phyloP scores from a whole-genome alignment of 2,113 vertebrate genomes.

The Paracanthobrama guichenoti region DNA sequence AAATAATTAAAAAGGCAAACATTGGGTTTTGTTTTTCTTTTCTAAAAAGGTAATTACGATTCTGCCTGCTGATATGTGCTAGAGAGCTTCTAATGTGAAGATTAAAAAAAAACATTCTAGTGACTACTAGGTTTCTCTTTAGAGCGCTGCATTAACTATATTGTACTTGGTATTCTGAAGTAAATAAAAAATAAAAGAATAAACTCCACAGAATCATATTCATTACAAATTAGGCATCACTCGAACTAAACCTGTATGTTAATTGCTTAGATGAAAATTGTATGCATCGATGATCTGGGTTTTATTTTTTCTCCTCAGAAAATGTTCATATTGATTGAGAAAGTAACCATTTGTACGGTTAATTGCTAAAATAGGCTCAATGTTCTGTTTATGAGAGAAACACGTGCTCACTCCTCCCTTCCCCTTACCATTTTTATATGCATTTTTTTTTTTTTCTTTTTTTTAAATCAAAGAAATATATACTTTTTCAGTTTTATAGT shows the following conservation, averaged over 20 bases:
- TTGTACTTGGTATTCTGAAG: constrained; percentile 90
- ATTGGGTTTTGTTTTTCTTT: constrained; percentile 67
- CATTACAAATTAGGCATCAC: constrained; percentile 88
- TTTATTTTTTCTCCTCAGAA: constrained; percentile 78
- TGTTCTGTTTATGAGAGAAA: constrained; percentile 52
- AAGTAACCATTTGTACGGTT: constrained; percentile 78
- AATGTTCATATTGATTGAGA: constrained; percentile 83
- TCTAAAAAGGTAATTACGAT: constrained; percentile 77
- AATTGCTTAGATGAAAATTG: constrained; percentile 91
- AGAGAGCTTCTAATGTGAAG: constrained; percentile 89
- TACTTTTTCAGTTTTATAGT: constrained; percentile 71
- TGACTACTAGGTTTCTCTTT: constrained; percentile 89
- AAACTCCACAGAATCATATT: constrained; percentile 76
- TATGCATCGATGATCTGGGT: constrained; percentile 85
- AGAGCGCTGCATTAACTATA: constrained; percentile 90
- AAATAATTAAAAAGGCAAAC: constrained; percentile 60
- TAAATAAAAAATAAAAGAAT: constrained; percentile 59
- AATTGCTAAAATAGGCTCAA: constrained; percentile 54
- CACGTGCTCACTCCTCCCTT: constrained; percentile 49
- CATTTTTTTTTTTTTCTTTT: constrained; percentile 58
- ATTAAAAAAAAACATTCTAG: constrained; percentile 81
- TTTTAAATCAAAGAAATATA: constrained; percentile 44
- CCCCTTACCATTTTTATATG: constrained; percentile 60
- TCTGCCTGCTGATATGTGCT: constrained; percentile 89
- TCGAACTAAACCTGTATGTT: constrained; percentile 87